Percentiles rank a stretch among this genome's conserved stretches.
Conservation (phyloP, 2,113 vertebrate genomes). For the Pterocles orientalis region DNA sequence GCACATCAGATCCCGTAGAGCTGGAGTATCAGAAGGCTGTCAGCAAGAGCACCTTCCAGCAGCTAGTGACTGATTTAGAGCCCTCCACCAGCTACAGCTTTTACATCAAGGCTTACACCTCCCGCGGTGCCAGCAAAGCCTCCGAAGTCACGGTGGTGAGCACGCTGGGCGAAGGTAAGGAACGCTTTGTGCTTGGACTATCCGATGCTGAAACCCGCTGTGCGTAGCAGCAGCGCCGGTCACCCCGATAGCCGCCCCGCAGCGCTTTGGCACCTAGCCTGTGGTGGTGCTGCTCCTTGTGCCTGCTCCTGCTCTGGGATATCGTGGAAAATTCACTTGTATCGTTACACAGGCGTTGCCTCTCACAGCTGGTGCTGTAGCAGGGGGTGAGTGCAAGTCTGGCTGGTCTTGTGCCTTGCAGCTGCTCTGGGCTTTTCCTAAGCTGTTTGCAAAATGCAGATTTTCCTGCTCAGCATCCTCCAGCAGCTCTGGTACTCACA, state of each 20-base stretch:
- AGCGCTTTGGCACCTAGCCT: not conserved
- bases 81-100: conserved; percentile 95
- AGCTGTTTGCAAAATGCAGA: not conserved
- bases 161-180: conserved; percentile 94
- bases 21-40: conserved; percentile 98
- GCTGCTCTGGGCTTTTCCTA: conserved; percentile 16
- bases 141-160: conserved; percentile 83
- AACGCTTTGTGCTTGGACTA: not conserved
- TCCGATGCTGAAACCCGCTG: not conserved
- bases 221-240: not conserved
- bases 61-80: conserved; percentile 91
- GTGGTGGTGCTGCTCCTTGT: not conserved
- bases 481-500: not conserved
- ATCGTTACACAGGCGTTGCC: not conserved
- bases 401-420: not conserved
- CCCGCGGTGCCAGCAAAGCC: conserved; percentile 92
- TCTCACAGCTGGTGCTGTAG: not conserved
- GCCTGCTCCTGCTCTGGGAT: not conserved
- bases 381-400: not conserved
- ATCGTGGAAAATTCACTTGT: not conserved
- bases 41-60: conserved; percentile 93
- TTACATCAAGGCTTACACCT: conserved; percentile 97
- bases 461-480: not conserved
- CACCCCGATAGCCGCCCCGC: rapidly evolving
- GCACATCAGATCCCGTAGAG: conserved; percentile 84